Base-by-base conservation (phyloP, 2,797 vertebrate genomes). In the Acanthopagrus latus region DNA sequence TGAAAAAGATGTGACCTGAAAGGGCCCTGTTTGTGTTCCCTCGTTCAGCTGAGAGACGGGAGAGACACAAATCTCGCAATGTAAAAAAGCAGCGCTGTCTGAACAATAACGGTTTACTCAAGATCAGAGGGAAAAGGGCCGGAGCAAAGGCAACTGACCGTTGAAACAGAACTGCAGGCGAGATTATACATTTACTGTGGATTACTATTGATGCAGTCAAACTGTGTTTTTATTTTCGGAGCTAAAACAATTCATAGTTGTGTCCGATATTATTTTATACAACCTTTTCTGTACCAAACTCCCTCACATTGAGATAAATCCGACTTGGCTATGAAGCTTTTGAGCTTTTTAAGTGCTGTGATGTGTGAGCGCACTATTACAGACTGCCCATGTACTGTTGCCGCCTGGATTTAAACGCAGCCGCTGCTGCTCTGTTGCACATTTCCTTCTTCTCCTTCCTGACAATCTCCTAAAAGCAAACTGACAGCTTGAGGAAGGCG, bases 1-100 rank as follows among this genome's bases (percentile, higher is more conserved):
- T 90, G 86, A 91, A 85, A 86, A 78, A 83, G 82, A 88, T 91
- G 87, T 85, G 88, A 93, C 90, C 89, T 90, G 91, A 88, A 89
- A 92, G 84, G 75, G 67, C 68, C 76, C 50, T 87, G 78, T 84
- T 86, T 64, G 74, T 88, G 81, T 89, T 84, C 86, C 74, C 80
- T 89, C 76, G 60, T 88, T 88, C 81, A 81, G 77, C 64, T 63
- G 55, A 81, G 78, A 83, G 76, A 71, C 25, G 60, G 55, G 43
- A 73, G 65, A 81, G 66, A 81, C 72, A 70, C 43, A 82, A 29
- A 85, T 82, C 81, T 80, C 76, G 57, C 79, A 64, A 43, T 76
- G 43, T 80, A 83, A 58, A 76, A 76, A 81, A 78, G 76, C 76
- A 73, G 71, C 65, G 20, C 11, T 69, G 74, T 71, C 77, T 76